phyloP scores from a whole-genome alignment of 1,140 invertebrate species.

The Leptestheria dahalacensis region DNA sequence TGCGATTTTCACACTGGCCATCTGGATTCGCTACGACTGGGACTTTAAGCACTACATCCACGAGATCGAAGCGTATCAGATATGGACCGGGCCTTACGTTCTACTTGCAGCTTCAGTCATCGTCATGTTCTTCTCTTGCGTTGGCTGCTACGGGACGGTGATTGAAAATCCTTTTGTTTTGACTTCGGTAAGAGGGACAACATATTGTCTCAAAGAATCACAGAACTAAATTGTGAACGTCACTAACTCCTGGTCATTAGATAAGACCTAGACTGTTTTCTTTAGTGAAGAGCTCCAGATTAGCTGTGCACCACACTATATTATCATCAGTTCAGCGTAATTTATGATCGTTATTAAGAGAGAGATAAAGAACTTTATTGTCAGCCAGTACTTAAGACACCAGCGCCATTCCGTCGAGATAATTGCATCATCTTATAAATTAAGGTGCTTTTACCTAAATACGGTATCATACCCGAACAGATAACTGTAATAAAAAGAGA shows the following conservation, averaged over 20 bases:
- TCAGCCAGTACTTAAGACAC: no score
- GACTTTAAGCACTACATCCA: conserved; percentile 63
- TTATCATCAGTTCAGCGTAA: no score
- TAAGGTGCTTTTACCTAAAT: no score
- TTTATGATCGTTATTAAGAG: no score
- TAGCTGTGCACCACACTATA: neutral
- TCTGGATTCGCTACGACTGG: conserved; percentile 64
- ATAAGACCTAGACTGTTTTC: neutral
- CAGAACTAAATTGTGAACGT: no score
- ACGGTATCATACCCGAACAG: no score
- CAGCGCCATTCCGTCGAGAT: no score
- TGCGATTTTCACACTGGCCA: conserved; percentile 49
- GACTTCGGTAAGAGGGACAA: conserved; percentile 20
- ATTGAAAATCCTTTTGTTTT: conserved; percentile 22
- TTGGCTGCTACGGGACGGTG: conserved; percentile 44
- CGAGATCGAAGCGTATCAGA: conserved; percentile 50
- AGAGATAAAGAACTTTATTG: no score
- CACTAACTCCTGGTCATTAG: neutral
- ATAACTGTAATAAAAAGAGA: no score
- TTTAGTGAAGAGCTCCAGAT: neutral
- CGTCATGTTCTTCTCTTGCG: conserved; percentile 52
- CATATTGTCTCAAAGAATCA: neutral
- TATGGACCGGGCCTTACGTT: conserved; percentile 66
- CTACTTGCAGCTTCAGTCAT: conserved; percentile 49
- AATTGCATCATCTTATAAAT: no score